These are phyloP conservation scores for Seison nebaliae DNA, from an alignment of 1,140 invertebrate genomes.

Conservation along the genomic window DNA sequence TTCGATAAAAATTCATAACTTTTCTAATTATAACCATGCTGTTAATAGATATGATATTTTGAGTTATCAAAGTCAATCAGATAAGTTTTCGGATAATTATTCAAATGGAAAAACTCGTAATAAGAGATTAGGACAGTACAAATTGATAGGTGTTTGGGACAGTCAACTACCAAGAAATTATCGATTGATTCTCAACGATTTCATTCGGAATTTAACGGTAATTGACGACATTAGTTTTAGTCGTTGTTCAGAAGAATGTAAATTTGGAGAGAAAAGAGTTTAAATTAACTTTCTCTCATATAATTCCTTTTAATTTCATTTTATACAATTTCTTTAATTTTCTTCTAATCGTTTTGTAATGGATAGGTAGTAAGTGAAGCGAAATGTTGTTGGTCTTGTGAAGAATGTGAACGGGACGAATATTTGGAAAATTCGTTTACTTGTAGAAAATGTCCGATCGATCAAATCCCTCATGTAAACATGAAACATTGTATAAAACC, in stretches of 20 bases:
- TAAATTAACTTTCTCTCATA: neutral
- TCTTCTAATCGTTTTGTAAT: slow-evolving; percentile 16
- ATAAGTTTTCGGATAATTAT: slow-evolving; percentile 7
- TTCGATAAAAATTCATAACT: neutral
- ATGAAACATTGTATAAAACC: slow-evolving; percentile 35
- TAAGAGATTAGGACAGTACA: no score
- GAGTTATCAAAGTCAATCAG: neutral
- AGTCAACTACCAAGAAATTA: no score
- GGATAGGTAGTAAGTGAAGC: slow-evolving; percentile 38
- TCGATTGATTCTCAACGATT: no score
- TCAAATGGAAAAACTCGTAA: slow-evolving; percentile 9
- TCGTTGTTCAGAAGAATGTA: slow-evolving; percentile 5
- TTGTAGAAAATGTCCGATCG: slow-evolving; percentile 35
- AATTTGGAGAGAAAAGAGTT: slow-evolving; percentile 10
- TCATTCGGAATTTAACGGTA: no score
- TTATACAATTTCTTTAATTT: slow-evolving; percentile 10
- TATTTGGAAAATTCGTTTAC: slow-evolving; percentile 35
- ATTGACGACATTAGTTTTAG: neutral
- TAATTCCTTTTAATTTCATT: neutral
- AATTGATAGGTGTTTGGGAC: no score
- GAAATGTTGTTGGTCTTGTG: slow-evolving; percentile 46
- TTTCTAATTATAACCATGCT: neutral
- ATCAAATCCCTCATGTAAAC: slow-evolving; percentile 38
- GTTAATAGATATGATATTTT: slow-evolving; percentile 7
- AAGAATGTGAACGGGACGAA: slow-evolving; percentile 36